phyloP scores from a whole-genome alignment of 2,888 invertebrate species.

The Leptopilina syphax region DNA sequence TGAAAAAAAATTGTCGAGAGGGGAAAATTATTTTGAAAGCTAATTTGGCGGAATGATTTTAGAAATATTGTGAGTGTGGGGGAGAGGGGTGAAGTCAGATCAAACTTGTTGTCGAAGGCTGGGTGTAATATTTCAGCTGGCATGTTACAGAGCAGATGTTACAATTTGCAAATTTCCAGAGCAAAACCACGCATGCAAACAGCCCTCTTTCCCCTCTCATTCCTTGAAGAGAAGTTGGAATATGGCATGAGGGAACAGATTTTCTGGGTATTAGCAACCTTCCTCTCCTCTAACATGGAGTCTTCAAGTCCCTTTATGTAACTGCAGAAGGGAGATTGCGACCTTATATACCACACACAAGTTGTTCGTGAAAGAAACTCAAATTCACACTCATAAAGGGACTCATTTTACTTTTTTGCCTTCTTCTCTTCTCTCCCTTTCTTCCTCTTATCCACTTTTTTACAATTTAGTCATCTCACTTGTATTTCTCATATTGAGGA shows the following conservation, averaged over 20 bases:
- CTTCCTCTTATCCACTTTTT: not conserved
- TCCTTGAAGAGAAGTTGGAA: constrained; percentile 28
- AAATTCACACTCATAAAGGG: constrained; percentile 13
- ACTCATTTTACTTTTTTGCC: not conserved
- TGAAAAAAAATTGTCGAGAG: not conserved
- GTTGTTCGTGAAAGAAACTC: constrained; percentile 31
- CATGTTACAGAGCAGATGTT: constrained; percentile 38
- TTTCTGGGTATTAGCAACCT: constrained; percentile 40
- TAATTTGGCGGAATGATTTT: not conserved
- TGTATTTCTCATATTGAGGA: too few species aligned
- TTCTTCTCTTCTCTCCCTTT: not conserved
- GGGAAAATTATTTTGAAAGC: not conserved
- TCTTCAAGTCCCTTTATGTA: constrained; percentile 25
- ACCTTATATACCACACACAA: constrained; percentile 16
- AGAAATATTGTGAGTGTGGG: not conserved
- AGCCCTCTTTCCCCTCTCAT: not conserved
- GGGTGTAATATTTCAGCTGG: constrained; percentile 26
- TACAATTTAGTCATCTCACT: too few species aligned
- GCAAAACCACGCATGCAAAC: constrained; percentile 38
- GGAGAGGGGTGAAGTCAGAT: constrained; percentile 11
- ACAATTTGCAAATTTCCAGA: constrained; percentile 32
- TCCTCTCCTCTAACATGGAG: constrained; percentile 29
- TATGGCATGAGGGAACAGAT: constrained; percentile 39
- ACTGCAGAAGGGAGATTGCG: constrained; percentile 18
- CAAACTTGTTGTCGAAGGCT: constrained; percentile 28